Conservation (phyloP, 2,797 vertebrate genomes). For the Threskiornis aethiopicus region DNA sequence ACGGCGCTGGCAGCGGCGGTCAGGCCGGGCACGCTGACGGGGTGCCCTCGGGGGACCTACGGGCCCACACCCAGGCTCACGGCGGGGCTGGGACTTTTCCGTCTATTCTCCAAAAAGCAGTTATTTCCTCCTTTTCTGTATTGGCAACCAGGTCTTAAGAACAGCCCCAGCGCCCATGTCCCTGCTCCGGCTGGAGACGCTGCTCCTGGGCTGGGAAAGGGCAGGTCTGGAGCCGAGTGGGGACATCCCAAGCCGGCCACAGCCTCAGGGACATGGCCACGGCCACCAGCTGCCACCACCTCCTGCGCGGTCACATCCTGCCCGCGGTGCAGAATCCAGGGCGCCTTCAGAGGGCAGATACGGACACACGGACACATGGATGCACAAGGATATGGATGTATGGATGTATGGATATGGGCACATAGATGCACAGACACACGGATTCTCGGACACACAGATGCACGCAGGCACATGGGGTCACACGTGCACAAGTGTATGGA, state of each 20-base stretch:
- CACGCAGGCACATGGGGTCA: fast-evolving
- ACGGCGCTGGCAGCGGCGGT: fast-evolving
- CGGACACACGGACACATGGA: fast-evolving
- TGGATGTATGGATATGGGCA: neutral
- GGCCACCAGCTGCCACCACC: neutral
- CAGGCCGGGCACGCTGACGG: neutral
- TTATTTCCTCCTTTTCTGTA: neutral
- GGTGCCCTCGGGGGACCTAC: fast-evolving
- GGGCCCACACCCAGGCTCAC: fast-evolving
- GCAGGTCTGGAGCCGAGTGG: neutral
- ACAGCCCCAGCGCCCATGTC: fast-evolving
- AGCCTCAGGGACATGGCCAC: fast-evolving
- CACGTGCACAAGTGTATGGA: too few relatives aligned
- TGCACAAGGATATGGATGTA: neutral
- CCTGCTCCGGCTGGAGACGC: fast-evolving
- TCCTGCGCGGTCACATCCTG: fast-evolving
- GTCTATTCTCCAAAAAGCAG: neutral
- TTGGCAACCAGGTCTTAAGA: neutral
- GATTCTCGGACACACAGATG: too few relatives aligned
- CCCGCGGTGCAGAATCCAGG: fast-evolving
- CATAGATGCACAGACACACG: fast-evolving
- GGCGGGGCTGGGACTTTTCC: neutral
- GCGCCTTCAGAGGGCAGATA: neutral
- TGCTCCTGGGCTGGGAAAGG: neutral
- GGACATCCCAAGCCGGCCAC: neutral